Conservation (phyloP, 2,113 vertebrate genomes). For the Protobothrops flavoviridis region DNA sequence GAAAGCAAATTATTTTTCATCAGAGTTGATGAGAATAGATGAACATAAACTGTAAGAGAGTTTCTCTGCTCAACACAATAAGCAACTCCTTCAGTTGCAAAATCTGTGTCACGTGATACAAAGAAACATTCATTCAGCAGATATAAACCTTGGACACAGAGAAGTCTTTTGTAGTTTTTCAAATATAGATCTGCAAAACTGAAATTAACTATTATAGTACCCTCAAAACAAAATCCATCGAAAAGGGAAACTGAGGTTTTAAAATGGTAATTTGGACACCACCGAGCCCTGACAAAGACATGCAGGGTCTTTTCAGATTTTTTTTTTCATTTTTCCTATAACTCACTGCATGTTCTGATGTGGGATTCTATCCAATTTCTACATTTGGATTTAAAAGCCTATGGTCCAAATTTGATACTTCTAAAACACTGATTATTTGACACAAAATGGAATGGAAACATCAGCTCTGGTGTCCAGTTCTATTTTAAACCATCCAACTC, state of each 20-base stretch:
- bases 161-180: background rate
- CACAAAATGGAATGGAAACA: background rate
- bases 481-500: constrained; percentile 40
- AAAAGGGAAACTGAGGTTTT: background rate
- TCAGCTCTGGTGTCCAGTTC: background rate
- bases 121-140: background rate
- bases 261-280: background rate
- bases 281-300: background rate
- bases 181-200: background rate
- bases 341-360: background rate
- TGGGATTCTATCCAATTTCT: constrained; percentile 19
- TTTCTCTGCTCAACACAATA: background rate
- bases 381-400: constrained; percentile 42
- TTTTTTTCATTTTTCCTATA: background rate
- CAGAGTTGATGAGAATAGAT: background rate
- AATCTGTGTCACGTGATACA: background rate
- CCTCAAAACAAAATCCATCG: background rate
- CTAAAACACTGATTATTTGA: constrained; percentile 31
- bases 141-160: background rate
- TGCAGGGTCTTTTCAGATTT: constrained; percentile 9
- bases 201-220: background rate
- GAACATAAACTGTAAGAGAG: background rate
- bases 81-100: background rate
- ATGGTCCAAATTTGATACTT: constrained; percentile 35
- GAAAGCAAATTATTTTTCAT: background rate